Conservation (phyloP, 2,113 vertebrate species). For the Puma concolor region DNA sequence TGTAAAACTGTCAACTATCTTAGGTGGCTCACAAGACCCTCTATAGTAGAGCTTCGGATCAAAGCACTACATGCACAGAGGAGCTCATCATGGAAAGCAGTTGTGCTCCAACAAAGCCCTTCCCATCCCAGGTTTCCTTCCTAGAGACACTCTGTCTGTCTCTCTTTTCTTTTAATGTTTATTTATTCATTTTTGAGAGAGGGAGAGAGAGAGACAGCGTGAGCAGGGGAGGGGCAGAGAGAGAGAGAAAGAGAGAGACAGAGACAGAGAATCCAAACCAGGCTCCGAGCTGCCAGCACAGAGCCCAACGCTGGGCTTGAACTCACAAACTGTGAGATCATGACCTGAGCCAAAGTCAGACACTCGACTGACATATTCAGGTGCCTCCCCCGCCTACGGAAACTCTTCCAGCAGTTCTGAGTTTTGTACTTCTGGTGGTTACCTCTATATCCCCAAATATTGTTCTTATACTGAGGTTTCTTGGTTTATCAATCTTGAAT, state of each 20-base stretch:
- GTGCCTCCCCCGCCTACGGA: not conserved
- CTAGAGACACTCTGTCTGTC: not conserved
- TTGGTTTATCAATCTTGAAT: not conserved
- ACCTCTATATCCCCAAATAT: not conserved
- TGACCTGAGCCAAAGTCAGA: no score
- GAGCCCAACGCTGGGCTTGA: no score
- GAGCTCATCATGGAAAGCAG: not conserved
- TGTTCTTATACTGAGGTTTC: not conserved
- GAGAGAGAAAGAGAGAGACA: no score
- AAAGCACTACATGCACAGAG: not conserved
- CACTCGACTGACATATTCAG: no score
- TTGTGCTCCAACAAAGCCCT: accelerated
- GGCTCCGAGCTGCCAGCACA: no score
- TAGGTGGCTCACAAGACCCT: not conserved
- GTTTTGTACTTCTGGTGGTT: not conserved
- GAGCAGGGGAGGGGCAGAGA: no score
- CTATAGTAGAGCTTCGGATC: not conserved
- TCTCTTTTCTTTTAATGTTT: no score
- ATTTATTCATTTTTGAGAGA: no score
- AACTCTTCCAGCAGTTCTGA: not conserved
- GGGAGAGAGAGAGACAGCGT: no score
- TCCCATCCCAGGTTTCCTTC: not conserved
- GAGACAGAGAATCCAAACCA: no score
- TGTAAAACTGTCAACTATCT: not conserved
- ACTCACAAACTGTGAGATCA: no score